A percentile compares a stretch with the other conserved stretches of the same genome.
Evolutionary conservation across 2,888 invertebrate genomes (phyloP).

Genomic region (Idaea biselata): DNA sequence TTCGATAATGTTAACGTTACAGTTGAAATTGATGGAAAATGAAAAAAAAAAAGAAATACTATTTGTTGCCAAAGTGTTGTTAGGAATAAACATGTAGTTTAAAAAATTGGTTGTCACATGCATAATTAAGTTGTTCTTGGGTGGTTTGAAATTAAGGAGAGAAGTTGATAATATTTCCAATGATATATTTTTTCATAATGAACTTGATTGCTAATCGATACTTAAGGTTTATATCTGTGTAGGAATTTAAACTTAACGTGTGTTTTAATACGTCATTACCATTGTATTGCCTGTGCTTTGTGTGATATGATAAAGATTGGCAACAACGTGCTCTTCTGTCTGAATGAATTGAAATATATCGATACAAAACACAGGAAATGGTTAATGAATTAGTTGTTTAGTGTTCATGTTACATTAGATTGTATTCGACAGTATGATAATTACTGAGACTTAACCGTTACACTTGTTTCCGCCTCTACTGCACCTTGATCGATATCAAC

Average conservation of each 20-base stretch:
- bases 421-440: conserved; percentile 63
- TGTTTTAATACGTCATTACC: conserved; percentile 67
- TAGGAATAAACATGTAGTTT: conserved; percentile 76
- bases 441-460: conserved; percentile 50
- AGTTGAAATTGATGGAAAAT: conserved; percentile 60
- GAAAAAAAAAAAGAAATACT: conserved; percentile 61
- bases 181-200: conserved; percentile 81
- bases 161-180: conserved; percentile 79
- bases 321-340: conserved; percentile 22
- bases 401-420: conserved; percentile 79
- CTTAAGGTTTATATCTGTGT: conserved; percentile 79
- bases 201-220: conserved; percentile 78
- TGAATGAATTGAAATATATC: conserved; percentile 18
- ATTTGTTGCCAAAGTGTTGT: conserved; percentile 82
- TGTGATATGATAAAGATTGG: conserved; percentile 20
- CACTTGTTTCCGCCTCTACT: conserved; percentile 64
- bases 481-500: conserved; percentile 61
- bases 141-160: conserved; percentile 75
- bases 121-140: conserved; percentile 79
- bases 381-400: conserved; percentile 73
- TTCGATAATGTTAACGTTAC: conserved; percentile 61
- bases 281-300: conserved; percentile 48
- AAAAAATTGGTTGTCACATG: conserved; percentile 78
- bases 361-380: conserved; percentile 47
- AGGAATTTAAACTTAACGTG: conserved; percentile 76